A percentile compares a stretch with the other conserved stretches of the same genome.
Evolutionary conservation across 1,140 invertebrate genomes (phyloP).

Genomic region (Dreissena polymorpha): DNA sequence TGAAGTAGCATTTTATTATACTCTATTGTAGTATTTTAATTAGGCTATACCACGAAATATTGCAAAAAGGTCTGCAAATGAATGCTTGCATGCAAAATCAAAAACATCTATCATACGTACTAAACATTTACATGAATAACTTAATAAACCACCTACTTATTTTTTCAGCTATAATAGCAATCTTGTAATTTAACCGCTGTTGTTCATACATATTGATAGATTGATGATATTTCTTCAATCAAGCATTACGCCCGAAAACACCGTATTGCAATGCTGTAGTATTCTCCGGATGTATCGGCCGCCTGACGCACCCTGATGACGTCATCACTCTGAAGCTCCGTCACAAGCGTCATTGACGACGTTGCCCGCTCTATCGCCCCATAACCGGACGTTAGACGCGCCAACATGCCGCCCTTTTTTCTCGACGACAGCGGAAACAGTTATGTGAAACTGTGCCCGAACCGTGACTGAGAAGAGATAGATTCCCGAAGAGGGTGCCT

Average conservation of each 20-base stretch:
- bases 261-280: slow-evolving; percentile 17
- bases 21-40: too few relatives aligned
- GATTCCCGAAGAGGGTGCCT: slow-evolving; percentile 5
- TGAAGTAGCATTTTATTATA: too few relatives aligned
- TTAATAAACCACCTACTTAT: too few relatives aligned
- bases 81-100: too few relatives aligned
- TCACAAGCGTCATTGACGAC: slow-evolving; percentile 17
- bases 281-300: slow-evolving; percentile 21
- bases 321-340: neutral
- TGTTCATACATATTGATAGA: too few relatives aligned
- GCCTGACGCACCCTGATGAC: slow-evolving; percentile 11
- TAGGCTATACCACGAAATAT: too few relatives aligned
- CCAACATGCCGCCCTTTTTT: neutral
- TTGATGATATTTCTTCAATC: neutral
- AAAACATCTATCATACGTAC: too few relatives aligned
- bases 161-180: too few relatives aligned
- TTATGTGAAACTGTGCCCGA: slow-evolving; percentile 24
- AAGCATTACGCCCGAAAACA: slow-evolving; percentile 29
- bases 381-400: slow-evolving; percentile 7
- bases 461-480: slow-evolving; percentile 33
- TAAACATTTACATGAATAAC: too few relatives aligned
- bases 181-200: neutral
- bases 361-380: slow-evolving; percentile 6
- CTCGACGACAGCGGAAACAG: slow-evolving; percentile 23
- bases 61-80: too few relatives aligned